Conservation (phyloP, 2,888 invertebrate species). For the Stenodera caucasica region DNA sequence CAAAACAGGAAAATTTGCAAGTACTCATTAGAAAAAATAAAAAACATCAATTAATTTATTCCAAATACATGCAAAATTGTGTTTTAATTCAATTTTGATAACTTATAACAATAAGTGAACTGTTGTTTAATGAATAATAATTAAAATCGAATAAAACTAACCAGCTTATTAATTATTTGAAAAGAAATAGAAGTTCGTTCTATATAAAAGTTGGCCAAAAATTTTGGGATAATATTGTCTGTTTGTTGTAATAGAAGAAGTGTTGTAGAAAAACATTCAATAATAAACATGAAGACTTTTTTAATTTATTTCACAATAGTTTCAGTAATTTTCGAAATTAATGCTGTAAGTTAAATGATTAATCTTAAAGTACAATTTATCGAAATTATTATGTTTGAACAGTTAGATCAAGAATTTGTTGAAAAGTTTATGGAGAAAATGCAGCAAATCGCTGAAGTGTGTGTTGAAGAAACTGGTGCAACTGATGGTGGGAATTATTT, state of each 20-base stretch:
- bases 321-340: neutral
- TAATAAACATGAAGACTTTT: slow-evolving; percentile 5
- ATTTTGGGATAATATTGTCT: too few species aligned
- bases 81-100: neutral
- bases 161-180: neutral
- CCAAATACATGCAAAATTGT: neutral
- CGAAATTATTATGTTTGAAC: neutral
- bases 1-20: neutral
- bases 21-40: too few species aligned
- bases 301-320: neutral
- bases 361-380: neutral
- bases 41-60: neutral
- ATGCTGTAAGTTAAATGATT: slow-evolving; percentile 16
- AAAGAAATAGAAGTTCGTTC: neutral
- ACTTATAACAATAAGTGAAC: neutral
- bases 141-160: neutral
- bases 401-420: slow-evolving; percentile 37
- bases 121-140: neutral
- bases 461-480: slow-evolving; percentile 38
- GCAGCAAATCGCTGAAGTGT: slow-evolving; percentile 35
- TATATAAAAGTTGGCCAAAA: neutral
- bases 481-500: slow-evolving; percentile 32
- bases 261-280: too few species aligned
- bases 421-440: slow-evolving; percentile 36
- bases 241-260: neutral